Base-by-base conservation (phyloP, 2,797 vertebrate genomes). In the Hyperoplus lanceolatus region DNA sequence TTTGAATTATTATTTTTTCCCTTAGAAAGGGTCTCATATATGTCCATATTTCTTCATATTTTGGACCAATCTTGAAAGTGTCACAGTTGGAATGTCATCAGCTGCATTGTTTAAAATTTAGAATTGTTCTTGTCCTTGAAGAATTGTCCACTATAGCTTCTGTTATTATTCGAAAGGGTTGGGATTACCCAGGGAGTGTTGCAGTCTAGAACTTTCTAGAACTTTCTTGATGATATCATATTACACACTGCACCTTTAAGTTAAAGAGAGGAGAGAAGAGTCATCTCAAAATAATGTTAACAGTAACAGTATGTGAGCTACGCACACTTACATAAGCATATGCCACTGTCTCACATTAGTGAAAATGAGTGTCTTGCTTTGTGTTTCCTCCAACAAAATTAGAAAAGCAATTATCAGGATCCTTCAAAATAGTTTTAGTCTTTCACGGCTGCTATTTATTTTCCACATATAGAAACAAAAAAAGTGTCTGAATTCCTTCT, bases 391-490 rank as follows among this genome's bases (percentile, higher is more conserved):
- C 36, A 51, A 41, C 43, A 59, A 58, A 18, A 43, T 50, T 12
- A 39, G 48, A 8, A 73, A 87, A 75, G 75, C 46, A 83, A 77
- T 84, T 83, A 75, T 75, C 80, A 74, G 36, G 7, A 12, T 0
- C 70, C 42, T 58, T 71, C 77, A 29, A 84, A 76, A 77, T 79
- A 79, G 43, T 18, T 86, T 69, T 42, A 5, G 29, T 41, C 41
- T 57, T 70, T 88, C 76, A 84, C 79, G 43, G 14, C 49, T 15
- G 14, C 60, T 70, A 5, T 71, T 78, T 60, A 81, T 73, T 80
- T 41, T 60, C 78, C 73, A 73, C 4, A 79, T 68, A 72, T 54
- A 83, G 73, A 1, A 62, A n/a, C 61, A 21, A n/a, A 60, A 42
- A 10, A 74, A 21, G 64, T 36, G 53, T 59, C 50, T 42, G 55